A percentile compares a stretch with the other conserved stretches of the same genome.
These are phyloP conservation scores for Gopherus evgoodei DNA, from an alignment of 2,113 vertebrate species.

Conservation along the genomic window DNA sequence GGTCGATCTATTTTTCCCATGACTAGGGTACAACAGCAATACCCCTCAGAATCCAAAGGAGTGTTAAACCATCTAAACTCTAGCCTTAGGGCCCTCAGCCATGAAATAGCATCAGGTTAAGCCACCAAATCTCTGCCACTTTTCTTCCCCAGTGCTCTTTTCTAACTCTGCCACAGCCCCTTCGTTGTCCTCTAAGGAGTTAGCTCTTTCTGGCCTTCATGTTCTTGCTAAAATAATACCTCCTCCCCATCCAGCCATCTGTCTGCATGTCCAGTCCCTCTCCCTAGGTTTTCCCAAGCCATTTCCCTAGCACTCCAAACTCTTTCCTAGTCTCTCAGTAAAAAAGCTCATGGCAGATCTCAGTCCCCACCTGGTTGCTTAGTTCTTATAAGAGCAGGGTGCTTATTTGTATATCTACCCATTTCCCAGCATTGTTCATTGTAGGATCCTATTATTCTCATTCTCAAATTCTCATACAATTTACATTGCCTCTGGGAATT, in stretches of 20 bases:
- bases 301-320: not conserved
- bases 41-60: not conserved
- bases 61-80: not conserved
- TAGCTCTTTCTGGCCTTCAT: not conserved
- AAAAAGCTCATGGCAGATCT: not conserved
- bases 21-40: not conserved
- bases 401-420: not conserved
- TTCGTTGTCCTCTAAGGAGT: not conserved
- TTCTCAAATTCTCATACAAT: not conserved
- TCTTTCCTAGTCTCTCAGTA: not conserved
- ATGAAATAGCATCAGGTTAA: not conserved
- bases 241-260: not conserved
- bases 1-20: not conserved
- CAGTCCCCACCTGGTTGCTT: not conserved
- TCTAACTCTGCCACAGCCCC: not conserved
- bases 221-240: not conserved
- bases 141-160: not conserved
- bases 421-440: not conserved
- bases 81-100: not conserved
- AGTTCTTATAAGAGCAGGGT: not conserved
- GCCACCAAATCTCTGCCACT: not conserved
- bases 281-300: not conserved
- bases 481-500: not conserved
- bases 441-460: not conserved
- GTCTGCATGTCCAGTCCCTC: not conserved